phyloP scores from a whole-genome alignment of 2,797 vertebrate species.

The Sebastes oblongus region DNA sequence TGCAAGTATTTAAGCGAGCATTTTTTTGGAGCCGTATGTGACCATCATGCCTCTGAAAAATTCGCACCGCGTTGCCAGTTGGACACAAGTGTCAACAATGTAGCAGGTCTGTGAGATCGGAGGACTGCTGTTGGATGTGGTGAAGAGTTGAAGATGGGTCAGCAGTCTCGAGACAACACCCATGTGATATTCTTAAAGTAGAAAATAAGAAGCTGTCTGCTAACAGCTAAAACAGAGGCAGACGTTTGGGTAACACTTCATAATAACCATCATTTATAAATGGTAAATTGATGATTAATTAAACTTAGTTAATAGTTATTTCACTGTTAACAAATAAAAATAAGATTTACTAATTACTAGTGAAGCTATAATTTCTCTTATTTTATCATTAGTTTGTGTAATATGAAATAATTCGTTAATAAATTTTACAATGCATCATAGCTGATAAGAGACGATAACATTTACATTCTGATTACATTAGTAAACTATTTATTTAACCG shows the following conservation, averaged over 20 bases:
- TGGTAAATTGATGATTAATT: too few relatives aligned
- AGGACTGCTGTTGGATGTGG: slow-evolving; percentile 38
- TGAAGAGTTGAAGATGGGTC: slow-evolving; percentile 23
- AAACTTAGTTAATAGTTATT: too few relatives aligned
- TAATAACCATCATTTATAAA: too few relatives aligned
- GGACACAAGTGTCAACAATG: slow-evolving; percentile 58
- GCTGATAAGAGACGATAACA: too few relatives aligned
- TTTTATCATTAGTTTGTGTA: too few relatives aligned
- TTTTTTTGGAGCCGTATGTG: slow-evolving; percentile 11
- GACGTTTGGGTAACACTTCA: background rate
- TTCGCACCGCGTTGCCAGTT: slow-evolving; percentile 45
- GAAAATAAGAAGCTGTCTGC: slow-evolving; percentile 14
- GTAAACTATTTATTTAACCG: too few relatives aligned
- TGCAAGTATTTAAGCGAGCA: background rate
- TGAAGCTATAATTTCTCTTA: too few relatives aligned
- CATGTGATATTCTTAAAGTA: slow-evolving; percentile 15
- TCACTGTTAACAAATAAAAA: too few relatives aligned
- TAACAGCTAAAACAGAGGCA: background rate
- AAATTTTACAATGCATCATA: too few relatives aligned
- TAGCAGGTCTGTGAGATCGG: slow-evolving; percentile 59
- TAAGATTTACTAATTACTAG: too few relatives aligned
- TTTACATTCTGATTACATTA: too few relatives aligned
- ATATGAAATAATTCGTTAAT: too few relatives aligned
- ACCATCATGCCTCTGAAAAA: slow-evolving; percentile 29
- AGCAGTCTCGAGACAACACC: slow-evolving; percentile 40